A percentile compares a stretch with the other conserved stretches of the same genome.
Conservation (phyloP, 2,888 invertebrate species). For the Volucella bombylans region DNA sequence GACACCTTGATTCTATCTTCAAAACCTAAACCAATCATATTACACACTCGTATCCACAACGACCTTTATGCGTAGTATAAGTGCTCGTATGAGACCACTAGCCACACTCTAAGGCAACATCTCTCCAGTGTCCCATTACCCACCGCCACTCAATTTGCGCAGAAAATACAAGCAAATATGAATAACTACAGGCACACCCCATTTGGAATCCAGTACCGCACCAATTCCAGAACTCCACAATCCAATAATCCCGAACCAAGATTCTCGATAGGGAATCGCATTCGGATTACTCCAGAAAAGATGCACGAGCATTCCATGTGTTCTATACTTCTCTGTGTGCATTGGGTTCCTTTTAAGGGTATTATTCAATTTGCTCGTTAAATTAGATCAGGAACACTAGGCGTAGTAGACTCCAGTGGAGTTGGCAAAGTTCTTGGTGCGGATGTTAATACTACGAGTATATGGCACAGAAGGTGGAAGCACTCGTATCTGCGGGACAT, state of each 20-base stretch:
- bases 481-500: conserved; percentile 41
- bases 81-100: background rate
- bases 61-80: conserved; percentile 64
- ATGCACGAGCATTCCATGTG: conserved; percentile 8
- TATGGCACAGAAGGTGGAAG: conserved; percentile 28
- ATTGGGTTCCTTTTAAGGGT: conserved; percentile 76
- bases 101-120: conserved; percentile 11
- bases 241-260: conserved; percentile 38
- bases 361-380: conserved; percentile 79
- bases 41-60: conserved; percentile 47
- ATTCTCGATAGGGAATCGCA: conserved; percentile 55
- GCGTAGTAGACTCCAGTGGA: conserved; percentile 11
- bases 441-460: background rate
- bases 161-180: conserved; percentile 53
- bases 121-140: conserved; percentile 54
- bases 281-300: conserved; percentile 36
- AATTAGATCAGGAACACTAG: conserved; percentile 76
- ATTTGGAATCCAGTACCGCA: conserved; percentile 43
- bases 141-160: conserved; percentile 57
- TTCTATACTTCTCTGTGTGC: background rate
- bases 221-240: conserved; percentile 38
- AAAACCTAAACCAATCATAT: conserved; percentile 68
- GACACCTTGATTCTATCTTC: conserved; percentile 67
- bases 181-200: conserved; percentile 41
- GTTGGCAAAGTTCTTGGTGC: conserved; percentile 18